phyloP scores from a whole-genome alignment of 2,797 vertebrate genomes.

The Girardinus metallicus region DNA sequence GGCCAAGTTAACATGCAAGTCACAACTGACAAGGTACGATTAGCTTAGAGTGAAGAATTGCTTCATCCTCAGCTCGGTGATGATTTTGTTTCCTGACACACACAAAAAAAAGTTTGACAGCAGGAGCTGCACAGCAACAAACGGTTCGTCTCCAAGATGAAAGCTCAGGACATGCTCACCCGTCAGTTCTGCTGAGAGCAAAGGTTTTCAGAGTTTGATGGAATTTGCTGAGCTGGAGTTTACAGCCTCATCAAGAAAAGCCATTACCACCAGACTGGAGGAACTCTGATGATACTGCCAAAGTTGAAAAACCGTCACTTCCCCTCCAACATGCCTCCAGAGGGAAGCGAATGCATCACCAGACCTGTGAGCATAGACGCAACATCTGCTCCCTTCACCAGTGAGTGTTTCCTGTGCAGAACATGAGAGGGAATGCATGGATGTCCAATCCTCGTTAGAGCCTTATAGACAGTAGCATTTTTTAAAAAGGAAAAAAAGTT shows the following conservation, averaged over 20 bases:
- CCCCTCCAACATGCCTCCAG: background rate
- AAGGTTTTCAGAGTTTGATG: slow-evolving; percentile 3
- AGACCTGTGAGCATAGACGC: background rate
- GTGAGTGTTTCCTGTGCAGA: background rate
- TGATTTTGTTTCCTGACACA: background rate
- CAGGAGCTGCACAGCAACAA: background rate
- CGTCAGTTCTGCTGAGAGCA: background rate
- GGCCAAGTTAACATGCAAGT: background rate
- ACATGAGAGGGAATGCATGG: background rate
- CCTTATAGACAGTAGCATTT: background rate
- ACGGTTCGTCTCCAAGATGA: background rate
- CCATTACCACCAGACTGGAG: background rate
- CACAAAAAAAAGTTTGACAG: background rate
- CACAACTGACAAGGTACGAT: background rate
- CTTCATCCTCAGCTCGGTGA: background rate
- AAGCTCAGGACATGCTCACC: background rate
- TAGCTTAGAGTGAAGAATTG: background rate
- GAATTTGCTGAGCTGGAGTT: background rate
- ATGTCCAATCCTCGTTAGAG: background rate
- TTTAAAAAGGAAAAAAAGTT: background rate
- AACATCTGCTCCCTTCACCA: background rate
- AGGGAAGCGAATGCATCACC: background rate
- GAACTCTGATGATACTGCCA: slow-evolving; percentile 6
- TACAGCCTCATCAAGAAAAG: slow-evolving; percentile 3
- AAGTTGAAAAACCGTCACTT: background rate